Evolutionary conservation across 1,140 invertebrate genomes (phyloP), one percentile per base, ranked within the genome.

Genomic region (Heliconius himera): DNA sequence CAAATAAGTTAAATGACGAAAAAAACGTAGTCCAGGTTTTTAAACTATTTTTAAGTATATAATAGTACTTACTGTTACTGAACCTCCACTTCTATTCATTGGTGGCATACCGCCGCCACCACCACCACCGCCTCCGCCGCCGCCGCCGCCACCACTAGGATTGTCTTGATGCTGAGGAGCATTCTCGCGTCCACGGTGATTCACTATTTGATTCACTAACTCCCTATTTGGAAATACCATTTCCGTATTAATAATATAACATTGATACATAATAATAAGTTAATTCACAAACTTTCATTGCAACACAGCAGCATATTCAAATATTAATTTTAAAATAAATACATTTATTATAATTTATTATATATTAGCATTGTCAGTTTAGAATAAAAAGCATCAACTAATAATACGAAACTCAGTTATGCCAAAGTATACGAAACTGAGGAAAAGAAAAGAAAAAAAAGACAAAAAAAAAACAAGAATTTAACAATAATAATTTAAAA

Each of bases 191-290:
- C 94, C 94, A 3, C 94, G 89, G 80, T 95, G 94, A 75, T 94
- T 95, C 72, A 95, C 94, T 66, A 95, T 95, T 74, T 92, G 90
- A 49, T 93, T 95, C 49, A 93, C 93, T 77, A 95, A 85, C 33
- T 94, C 94, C 91, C 94, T 94, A 85, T 46, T 73, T 79, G 93
- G 81, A 77, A 51, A 41, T 33, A 66, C 9, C 22, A 66, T 29
- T 26, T 66, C 26, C 60, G 8, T 13, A 66, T 66, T 29, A 66
- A 66, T 66, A 26, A 66, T 0, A 16, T 22, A 29, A 66, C 3
- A 66, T 66, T 13, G 1, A 5, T 13, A 66, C 4, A 29, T 13
- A 26, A 26, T n/a, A 26, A 13, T 22, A 11, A 66, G 26, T 29
- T 29, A 66, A 26, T 26, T 16, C 11, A n/a, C 60, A 66, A 73